Conservation (phyloP, 2,113 vertebrate genomes). For the Peromyscus leucopus region DNA sequence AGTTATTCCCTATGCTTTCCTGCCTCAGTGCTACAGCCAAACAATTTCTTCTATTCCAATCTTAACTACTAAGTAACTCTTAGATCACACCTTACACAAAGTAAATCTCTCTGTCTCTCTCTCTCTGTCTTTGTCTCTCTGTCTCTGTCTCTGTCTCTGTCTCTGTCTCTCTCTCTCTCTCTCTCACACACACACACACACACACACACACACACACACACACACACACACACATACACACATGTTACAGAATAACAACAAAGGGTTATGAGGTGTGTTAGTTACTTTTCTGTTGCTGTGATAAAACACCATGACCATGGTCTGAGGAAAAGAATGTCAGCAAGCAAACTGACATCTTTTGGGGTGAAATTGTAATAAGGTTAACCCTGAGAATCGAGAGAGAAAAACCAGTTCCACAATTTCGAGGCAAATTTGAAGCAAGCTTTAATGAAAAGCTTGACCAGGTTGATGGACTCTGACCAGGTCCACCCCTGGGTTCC, state of each 20-base stretch:
- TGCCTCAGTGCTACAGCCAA: neutral
- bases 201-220: neutral
- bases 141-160: no score
- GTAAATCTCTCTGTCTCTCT: neutral
- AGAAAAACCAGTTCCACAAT: neutral
- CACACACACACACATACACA: neutral
- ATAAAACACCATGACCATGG: neutral
- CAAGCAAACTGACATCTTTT: neutral
- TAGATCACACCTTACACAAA: neutral
- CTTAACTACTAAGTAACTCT: neutral
- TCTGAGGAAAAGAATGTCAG: slow-evolving; percentile 4
- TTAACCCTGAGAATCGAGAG: neutral
- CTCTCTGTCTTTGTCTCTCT: no score
- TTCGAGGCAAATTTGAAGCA: neutral
- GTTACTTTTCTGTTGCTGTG: neutral
- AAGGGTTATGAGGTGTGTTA: neutral
- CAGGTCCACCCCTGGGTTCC: neutral
- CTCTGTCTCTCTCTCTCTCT: no score
- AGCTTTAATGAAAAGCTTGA: neutral
- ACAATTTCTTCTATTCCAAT: neutral
- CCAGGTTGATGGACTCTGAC: neutral
- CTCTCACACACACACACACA: neutral
- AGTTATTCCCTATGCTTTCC: neutral
- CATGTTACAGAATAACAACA: neutral
- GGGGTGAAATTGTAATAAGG: neutral